Conservation (phyloP, 2,113 vertebrate species). For the Marcusenius ussheri region DNA sequence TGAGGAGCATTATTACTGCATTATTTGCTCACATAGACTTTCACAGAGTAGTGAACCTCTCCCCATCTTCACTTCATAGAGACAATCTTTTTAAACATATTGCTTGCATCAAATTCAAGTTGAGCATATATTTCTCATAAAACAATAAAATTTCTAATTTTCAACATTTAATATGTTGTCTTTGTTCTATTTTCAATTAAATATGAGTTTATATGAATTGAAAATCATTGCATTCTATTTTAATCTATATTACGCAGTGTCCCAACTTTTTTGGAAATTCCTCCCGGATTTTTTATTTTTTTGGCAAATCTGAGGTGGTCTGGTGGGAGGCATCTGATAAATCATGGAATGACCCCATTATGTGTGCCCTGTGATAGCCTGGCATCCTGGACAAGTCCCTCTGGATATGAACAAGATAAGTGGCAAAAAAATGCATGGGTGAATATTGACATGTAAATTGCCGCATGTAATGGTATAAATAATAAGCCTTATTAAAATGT, state of each 20-base stretch:
- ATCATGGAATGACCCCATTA: background rate
- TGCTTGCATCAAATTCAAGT: background rate
- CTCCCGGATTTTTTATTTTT: background rate
- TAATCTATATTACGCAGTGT: background rate
- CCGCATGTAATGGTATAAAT: background rate
- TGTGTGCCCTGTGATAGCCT: background rate
- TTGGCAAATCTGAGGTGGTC: background rate
- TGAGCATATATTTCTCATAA: background rate
- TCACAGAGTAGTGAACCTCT: no score
- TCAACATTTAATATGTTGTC: background rate
- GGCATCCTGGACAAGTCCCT: background rate
- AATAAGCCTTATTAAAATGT: slow-evolving; percentile 1
- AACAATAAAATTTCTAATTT: background rate
- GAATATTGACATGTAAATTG: background rate
- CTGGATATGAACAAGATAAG: background rate
- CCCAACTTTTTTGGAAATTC: background rate
- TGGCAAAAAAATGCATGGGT: background rate
- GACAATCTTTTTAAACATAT: no score
- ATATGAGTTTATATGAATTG: background rate
- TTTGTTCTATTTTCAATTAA: background rate
- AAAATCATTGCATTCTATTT: background rate
- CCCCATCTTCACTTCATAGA: no score
- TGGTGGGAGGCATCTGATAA: background rate
- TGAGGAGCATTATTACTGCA: no score
- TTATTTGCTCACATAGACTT: no score